Conservation (phyloP, 2,113 vertebrate species). For the Chlamydotis undulata region DNA sequence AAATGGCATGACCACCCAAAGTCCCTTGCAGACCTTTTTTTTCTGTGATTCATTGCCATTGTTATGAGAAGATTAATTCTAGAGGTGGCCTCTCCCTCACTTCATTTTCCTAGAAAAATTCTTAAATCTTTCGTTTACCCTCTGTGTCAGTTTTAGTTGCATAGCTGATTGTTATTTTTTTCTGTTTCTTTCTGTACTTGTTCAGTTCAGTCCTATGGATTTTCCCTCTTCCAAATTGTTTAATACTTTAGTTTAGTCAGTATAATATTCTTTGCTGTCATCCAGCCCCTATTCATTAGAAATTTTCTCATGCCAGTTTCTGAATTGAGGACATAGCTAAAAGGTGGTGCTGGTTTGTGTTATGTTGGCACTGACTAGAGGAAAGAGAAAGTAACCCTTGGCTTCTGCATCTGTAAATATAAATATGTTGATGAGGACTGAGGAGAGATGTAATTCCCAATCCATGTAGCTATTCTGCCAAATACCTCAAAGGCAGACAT, state of each 20-base stretch:
- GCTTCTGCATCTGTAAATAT: not conserved
- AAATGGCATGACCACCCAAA: not conserved
- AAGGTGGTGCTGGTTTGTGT: not conserved
- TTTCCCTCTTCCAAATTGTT: not conserved
- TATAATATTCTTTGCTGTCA: not conserved
- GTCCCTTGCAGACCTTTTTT: not conserved
- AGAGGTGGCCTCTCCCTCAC: not conserved
- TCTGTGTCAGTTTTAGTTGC: not conserved
- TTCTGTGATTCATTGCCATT: not conserved
- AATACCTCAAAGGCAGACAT: not conserved
- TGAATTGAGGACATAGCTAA: not conserved
- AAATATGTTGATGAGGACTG: not conserved
- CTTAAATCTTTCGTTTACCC: not conserved
- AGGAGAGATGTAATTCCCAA: not conserved
- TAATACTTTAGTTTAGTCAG: not conserved
- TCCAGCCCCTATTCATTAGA: not conserved
- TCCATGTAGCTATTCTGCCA: not conserved
- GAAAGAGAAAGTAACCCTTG: not conserved
- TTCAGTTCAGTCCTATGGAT: not conserved
- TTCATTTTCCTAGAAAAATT: not conserved
- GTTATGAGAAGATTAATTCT: not conserved
- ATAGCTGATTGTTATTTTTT: not conserved
- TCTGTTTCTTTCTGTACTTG: not conserved
- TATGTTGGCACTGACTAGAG: not conserved
- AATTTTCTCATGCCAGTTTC: not conserved